Conservation (phyloP, 2,888 invertebrate species). For the Amblyjoppa fuscipennis region DNA sequence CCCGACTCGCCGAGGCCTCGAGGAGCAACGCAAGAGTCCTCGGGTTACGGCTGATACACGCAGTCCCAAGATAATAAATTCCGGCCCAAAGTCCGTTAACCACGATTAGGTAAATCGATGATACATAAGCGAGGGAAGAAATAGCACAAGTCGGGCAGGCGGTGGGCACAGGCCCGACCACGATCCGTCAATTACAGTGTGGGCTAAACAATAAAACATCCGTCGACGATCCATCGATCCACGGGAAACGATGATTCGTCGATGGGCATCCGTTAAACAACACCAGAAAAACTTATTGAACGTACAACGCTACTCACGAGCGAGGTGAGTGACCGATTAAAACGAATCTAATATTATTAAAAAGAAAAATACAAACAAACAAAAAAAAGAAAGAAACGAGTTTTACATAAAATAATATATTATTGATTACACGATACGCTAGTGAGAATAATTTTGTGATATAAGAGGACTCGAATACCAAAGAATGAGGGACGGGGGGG, state of each 20-base stretch:
- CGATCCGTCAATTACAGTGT: constrained; percentile 68
- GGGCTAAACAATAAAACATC: constrained; percentile 18
- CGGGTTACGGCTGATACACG: neutral
- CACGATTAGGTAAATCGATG: neutral
- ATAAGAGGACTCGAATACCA: constrained; percentile 72
- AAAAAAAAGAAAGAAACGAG: neutral
- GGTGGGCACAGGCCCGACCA: constrained; percentile 39
- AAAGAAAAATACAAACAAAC: too few species aligned
- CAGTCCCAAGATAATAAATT: neutral
- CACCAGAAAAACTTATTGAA: constrained; percentile 21
- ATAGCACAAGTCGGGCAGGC: neutral
- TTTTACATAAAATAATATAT: constrained; percentile 21
- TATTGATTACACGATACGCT: constrained; percentile 51
- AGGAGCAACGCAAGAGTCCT: constrained; percentile 6
- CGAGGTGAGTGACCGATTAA: constrained; percentile 10
- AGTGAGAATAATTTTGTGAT: constrained; percentile 76
- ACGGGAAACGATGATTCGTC: constrained; percentile 4
- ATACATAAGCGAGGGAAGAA: constrained; percentile 8
- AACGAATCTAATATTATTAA: constrained; percentile 20
- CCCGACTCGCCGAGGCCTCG: neutral
- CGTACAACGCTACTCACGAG: constrained; percentile 27
- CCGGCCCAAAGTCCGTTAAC: neutral
- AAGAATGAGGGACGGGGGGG: constrained; percentile 54
- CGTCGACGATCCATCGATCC: constrained; percentile 17
- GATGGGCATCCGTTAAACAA: constrained; percentile 34